Evolutionary conservation across 2,888 invertebrate species (phyloP).

Genomic region (Acanthococcus lagerstroemiae): DNA sequence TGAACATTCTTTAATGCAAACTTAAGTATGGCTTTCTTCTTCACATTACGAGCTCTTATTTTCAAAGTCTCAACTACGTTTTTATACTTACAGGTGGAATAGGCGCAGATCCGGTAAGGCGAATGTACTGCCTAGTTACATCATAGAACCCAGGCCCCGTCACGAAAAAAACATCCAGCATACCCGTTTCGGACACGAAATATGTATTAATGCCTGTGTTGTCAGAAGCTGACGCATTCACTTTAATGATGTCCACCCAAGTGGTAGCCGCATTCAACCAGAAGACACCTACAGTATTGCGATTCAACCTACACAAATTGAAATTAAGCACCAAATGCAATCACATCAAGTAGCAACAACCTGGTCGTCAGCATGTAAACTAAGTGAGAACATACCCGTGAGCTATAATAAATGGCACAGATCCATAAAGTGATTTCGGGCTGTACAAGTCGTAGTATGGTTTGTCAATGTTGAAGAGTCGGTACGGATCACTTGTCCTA

Average conservation of each 20-base stretch:
- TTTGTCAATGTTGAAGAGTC: slow-evolving; percentile 93
- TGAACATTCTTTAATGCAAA: no score
- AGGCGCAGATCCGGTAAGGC: slow-evolving; percentile 76
- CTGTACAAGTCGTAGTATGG: slow-evolving; percentile 94
- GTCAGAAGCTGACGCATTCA: slow-evolving; percentile 36
- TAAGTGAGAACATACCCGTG: slow-evolving; percentile 56
- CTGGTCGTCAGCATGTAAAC: not conserved
- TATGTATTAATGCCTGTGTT: slow-evolving; percentile 56
- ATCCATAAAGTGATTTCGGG: slow-evolving; percentile 92
- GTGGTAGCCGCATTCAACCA: slow-evolving; percentile 99
- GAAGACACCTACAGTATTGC: slow-evolving; percentile 75
- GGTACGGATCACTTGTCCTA: slow-evolving; percentile 69
- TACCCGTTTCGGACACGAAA: slow-evolving; percentile 93
- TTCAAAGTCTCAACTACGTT: no score
- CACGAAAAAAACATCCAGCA: slow-evolving; percentile 85
- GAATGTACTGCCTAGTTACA: slow-evolving; percentile 75
- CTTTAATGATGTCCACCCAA: slow-evolving; percentile 79
- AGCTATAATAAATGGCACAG: slow-evolving; percentile 85
- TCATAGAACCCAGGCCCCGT: slow-evolving; percentile 80
- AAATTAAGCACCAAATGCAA: not conserved
- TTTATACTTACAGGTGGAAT: slow-evolving; percentile 58
- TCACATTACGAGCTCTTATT: no score
- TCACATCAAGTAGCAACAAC: not conserved
- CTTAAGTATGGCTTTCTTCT: no score
- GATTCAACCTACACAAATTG: slow-evolving; percentile 60